These are phyloP conservation scores for Gryon sp. DNA, from an alignment of 1,140 invertebrate genomes.

Conservation along the genomic window DNA sequence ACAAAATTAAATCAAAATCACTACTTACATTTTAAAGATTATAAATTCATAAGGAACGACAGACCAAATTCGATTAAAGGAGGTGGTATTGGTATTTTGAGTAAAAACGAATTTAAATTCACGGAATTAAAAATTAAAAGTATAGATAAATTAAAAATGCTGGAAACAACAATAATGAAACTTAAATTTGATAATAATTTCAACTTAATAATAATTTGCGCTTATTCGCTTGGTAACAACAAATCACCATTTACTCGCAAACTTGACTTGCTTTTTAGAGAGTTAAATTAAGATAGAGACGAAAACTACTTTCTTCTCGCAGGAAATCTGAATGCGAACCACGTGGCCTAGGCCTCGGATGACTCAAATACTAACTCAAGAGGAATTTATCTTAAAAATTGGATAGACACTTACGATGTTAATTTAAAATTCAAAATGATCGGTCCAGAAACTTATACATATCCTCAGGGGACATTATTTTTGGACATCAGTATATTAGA, in stretches of 20 bases:
- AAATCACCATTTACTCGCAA: constrained; percentile 20
- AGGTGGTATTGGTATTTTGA: not conserved
- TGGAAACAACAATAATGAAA: constrained; percentile 27
- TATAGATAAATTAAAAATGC: no score
- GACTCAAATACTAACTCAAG: not conserved
- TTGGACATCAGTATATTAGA: constrained; percentile 4
- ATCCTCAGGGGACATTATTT: not conserved
- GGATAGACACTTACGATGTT: no score
- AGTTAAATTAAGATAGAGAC: constrained; percentile 11
- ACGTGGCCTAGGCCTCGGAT: constrained; percentile 27
- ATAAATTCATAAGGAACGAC: not conserved
- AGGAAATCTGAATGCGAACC: constrained; percentile 51
- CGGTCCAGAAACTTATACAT: not conserved
- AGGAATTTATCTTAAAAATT: not conserved
- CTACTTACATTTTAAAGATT: constrained; percentile 1
- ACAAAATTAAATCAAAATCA: constrained; percentile 9
- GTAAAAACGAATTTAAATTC: not conserved
- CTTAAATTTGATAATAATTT: constrained; percentile 22
- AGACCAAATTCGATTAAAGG: not conserved
- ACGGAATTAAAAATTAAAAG: no score
- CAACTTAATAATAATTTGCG: constrained; percentile 4
- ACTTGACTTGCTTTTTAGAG: constrained; percentile 26
- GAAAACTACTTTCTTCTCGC: constrained; percentile 45
- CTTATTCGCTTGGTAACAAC: constrained; percentile 28
- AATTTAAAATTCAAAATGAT: no score